Evolutionary conservation across 2,888 invertebrate species (phyloP).

Genomic region (Drosophila rellima): DNA sequence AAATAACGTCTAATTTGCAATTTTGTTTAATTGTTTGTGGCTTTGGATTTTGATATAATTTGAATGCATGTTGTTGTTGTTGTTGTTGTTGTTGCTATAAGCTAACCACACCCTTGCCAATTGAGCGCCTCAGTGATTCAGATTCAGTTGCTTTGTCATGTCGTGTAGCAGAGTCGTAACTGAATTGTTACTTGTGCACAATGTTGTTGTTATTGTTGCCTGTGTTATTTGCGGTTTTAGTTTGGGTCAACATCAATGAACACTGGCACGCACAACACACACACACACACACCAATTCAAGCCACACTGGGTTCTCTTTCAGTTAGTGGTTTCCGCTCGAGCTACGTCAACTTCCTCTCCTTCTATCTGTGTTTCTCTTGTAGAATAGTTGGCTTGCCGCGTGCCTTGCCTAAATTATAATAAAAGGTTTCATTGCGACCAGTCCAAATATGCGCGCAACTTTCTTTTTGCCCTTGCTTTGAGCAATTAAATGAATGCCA

Average conservation of each 20-base stretch:
- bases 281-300: conserved; percentile 5
- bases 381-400: conserved; percentile 30
- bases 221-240: conserved; percentile 76
- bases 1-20: conserved; percentile 80
- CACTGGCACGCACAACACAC: conserved; percentile 56
- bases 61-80: conserved; percentile 47
- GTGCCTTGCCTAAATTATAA: conserved; percentile 74
- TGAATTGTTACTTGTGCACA: conserved; percentile 34
- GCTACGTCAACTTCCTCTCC: conserved; percentile 25
- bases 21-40: conserved; percentile 82
- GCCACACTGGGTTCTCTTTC: conserved; percentile 26
- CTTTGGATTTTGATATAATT: conserved; percentile 78
- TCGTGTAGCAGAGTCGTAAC: conserved; percentile 58
- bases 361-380: neutral
- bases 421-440: conserved; percentile 75
- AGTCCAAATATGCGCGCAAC: conserved; percentile 56
- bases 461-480: conserved; percentile 56
- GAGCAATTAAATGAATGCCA: conserved; percentile 68
- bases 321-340: conserved; percentile 70
- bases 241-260: conserved; percentile 73
- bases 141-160: conserved; percentile 42
- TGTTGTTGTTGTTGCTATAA: conserved; percentile 27
- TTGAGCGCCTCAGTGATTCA: conserved; percentile 29
- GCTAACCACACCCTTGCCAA: conserved; percentile 28
- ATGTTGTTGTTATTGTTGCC: conserved; percentile 44